Base-by-base conservation (phyloP, 2,797 vertebrate genomes). In the Luscinia luscinia region DNA sequence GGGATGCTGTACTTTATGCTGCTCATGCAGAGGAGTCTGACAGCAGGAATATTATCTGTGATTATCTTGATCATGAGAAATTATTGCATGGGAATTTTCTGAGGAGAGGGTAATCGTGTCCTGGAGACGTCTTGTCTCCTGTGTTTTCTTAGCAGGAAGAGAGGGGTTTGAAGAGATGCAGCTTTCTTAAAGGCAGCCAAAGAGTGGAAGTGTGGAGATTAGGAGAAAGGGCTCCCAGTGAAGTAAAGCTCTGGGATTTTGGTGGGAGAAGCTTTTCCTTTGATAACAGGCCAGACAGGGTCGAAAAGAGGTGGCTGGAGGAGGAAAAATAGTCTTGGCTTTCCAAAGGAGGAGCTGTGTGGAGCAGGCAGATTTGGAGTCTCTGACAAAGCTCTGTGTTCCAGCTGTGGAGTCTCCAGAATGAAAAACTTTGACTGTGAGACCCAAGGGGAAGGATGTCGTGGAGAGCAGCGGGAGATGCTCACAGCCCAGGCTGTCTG, bases 231-330 rank as follows among this genome's bases (percentile, higher is more conserved):
- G 48, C 48, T 92, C 36, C 32, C 0, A 0, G 36, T 49, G 59
- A 89, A 58, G 34, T 46, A 32, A 72, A 76, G 70, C 30, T 68
- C 48, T 75, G 43, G 46, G 69, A 12, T 1, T 92, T 93, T 74
- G 68, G 40, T 84, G 63, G 67, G 74, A 89, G 84, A 81, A 93
- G 62, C 67, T 87, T 92, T 87, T 79, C 46, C 80, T 96, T 90
- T 95, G 75, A 70, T 90, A 87, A 63, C 19, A 16, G 75, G 48
- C 89, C 84, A 90, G 84, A 84, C 46, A 32, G 59, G 59, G 55
- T 82, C 1, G 0, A 62, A 68, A 84, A 59, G 90, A 93, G 74
- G 52, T 40, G 74, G 40, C 89, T 64, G 76, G 62, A 87, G 66
- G 38, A 84, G 79, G 54, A 64, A 68, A 52, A 91, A 23, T 34